These are phyloP conservation scores for Dysdera silvatica DNA, from an alignment of 1,140 invertebrate genomes.

Conservation along the genomic window DNA sequence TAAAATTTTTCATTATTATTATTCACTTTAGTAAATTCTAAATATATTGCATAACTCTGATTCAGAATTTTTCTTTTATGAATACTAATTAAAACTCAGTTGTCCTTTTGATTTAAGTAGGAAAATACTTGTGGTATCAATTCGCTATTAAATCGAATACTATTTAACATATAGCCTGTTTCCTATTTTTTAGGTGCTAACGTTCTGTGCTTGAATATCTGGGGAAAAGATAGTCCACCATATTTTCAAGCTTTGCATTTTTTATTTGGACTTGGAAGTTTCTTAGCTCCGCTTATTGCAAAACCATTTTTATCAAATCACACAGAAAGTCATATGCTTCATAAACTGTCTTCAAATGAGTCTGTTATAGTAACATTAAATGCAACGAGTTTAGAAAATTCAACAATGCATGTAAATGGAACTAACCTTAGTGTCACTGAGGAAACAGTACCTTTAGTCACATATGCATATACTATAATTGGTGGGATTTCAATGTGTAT, in stretches of 20 bases:
- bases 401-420: background rate
- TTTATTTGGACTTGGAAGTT: constrained; percentile 49
- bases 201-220: constrained; percentile 48
- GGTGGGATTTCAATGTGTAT: background rate
- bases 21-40: background rate
- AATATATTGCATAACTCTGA: background rate
- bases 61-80: background rate
- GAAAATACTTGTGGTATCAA: background rate
- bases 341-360: background rate
- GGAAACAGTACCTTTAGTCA: background rate
- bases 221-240: constrained; percentile 48
- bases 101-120: background rate
- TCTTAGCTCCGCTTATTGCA: constrained; percentile 49
- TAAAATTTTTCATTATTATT: background rate
- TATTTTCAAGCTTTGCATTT: constrained; percentile 52
- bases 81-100: background rate
- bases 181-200: constrained; percentile 35
- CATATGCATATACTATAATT: constrained; percentile 5
- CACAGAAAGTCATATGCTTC: background rate
- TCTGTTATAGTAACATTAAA: background rate
- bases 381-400: background rate
- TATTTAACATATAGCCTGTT: background rate
- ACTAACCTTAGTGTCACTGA: background rate
- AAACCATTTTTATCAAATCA: constrained; percentile 44
- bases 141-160: background rate